Evolutionary conservation across 2,113 vertebrate genomes (phyloP).

Genomic region (Epinephelus cyanopodus): DNA sequence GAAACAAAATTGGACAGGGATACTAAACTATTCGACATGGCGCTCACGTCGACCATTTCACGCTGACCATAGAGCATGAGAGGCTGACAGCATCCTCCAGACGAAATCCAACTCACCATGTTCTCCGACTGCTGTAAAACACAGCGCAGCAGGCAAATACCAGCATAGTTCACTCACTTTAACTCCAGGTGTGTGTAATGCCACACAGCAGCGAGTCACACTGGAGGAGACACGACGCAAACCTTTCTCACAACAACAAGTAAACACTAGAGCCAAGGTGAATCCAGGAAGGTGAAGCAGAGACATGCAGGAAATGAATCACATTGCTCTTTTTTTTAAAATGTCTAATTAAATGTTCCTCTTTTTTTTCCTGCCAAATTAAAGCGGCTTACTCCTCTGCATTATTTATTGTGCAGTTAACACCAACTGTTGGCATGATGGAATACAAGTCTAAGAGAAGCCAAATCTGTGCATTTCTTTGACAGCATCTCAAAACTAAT

Average conservation of each 20-base stretch:
- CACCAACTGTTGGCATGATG: not conserved
- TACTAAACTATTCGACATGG: not conserved
- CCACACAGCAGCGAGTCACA: slow-evolving; percentile 36
- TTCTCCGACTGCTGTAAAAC: slow-evolving; percentile 1
- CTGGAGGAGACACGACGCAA: slow-evolving; percentile 28
- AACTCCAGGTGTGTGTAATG: slow-evolving; percentile 55
- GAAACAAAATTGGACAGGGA: not conserved
- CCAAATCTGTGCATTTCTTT: not conserved
- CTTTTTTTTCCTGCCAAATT: not conserved
- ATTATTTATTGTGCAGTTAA: not conserved
- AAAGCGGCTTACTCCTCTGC: not conserved
- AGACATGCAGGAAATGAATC: no score
- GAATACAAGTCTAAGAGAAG: not conserved
- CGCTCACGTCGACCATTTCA: not conserved
- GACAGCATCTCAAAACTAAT: not conserved
- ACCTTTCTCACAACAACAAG: slow-evolving; percentile 15
- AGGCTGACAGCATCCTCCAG: not conserved
- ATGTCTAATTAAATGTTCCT: not conserved
- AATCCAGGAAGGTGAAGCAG: slow-evolving; percentile 8
- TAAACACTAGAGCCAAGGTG: not conserved
- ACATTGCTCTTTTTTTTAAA: no score
- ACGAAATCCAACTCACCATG: slow-evolving; percentile 8
- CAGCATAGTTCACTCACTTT: slow-evolving; percentile 34
- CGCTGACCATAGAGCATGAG: not conserved
- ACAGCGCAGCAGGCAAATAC: slow-evolving; percentile 27